These are phyloP conservation scores for Danio aesculapii DNA, from an alignment of 2,797 vertebrate genomes.

Conservation along the genomic window DNA sequence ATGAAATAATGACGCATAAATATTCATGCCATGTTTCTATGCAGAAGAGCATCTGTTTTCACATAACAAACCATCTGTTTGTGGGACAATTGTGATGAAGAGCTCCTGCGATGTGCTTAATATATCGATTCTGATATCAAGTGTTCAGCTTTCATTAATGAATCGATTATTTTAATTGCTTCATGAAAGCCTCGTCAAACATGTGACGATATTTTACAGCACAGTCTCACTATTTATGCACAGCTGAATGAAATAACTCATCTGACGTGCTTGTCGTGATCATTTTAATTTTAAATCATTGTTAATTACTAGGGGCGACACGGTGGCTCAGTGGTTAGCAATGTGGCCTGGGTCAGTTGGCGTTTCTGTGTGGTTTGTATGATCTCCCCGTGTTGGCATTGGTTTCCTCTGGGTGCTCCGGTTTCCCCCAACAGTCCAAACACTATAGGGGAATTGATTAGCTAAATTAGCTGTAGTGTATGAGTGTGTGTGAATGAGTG, in stretches of 20 bases:
- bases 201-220: conserved; percentile 36
- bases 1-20: conserved; percentile 87
- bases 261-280: no score
- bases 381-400: no score
- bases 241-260: background rate
- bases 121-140: conserved; percentile 58
- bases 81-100: conserved; percentile 73
- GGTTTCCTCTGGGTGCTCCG: no score
- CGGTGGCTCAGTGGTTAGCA: no score
- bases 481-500: no score
- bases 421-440: no score
- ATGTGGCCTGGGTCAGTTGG: no score
- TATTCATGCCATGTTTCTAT: conserved; percentile 89
- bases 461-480: no score
- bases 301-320: no score
- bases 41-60: conserved; percentile 96
- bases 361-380: no score
- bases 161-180: background rate
- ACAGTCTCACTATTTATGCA: conserved; percentile 6
- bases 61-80: conserved; percentile 94
- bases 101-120: conserved; percentile 45
- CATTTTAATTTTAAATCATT: no score
- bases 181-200: conserved; percentile 54
- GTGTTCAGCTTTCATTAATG: background rate
- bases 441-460: no score